Base-by-base conservation (phyloP, 1,140 invertebrate genomes). In the Aleiodes sp. region DNA sequence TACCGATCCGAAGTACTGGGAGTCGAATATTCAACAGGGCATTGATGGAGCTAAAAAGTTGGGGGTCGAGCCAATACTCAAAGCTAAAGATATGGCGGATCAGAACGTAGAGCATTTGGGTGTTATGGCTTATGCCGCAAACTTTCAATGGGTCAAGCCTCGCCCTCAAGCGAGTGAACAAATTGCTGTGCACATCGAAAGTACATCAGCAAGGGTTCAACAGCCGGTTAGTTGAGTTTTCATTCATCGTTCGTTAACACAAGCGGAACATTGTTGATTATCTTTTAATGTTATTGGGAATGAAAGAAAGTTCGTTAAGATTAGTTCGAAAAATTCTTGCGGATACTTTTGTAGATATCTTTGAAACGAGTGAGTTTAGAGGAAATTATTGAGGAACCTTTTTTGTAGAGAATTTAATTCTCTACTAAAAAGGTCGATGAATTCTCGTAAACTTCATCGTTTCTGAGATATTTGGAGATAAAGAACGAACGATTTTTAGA, bases 41-140 rank as follows among this genome's bases (percentile, higher is more conserved):
- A 88, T 91, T 43, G 87, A 87, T 24, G 89, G 89, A n/a, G 90
- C 89, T 8, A 86, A 87, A 69, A 89, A 88, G 75, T 78, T 90
- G 81, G 95, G 96, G 14, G 93, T 98, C 3, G 92, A 96, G 76
- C 95, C 96, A 24, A 90, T 98, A 41, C 81, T 99, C 31, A 92
- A 94, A 75, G 93, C 97, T 4, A 95, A 94, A 83, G 96, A 99
- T 79, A 95, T 99, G 92, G 92, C 94, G 52, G 95, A 97, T 83
- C 93, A 92, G 59, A 93, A 98, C 80, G 95, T 97, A 1, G 96
- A 98, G 81, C 96, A 98, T 88, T 88, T 98, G 73, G 96, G 95
- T 4, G 94, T 98, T 70, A 98, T 98, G 97, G 94, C 96, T 2
- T 98, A 98, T 84, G 94, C 93, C 2, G 94, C 95, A 0, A 90